Conservation (phyloP, 2,797 vertebrate genomes). For the Helicolenus hilgendorfi region DNA sequence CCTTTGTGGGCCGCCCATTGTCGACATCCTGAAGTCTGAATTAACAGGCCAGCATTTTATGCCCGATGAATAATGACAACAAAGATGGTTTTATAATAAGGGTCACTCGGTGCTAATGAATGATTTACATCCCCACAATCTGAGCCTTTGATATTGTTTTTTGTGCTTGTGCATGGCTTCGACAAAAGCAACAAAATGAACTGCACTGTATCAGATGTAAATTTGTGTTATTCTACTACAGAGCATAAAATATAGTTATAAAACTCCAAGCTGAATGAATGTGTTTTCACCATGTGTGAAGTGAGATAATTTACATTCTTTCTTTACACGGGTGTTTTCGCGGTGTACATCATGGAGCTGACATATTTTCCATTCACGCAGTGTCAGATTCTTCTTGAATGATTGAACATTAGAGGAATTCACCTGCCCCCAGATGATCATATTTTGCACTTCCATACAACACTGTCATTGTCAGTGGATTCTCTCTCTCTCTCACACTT, state of each 20-base stretch:
- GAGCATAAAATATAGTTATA: slow-evolving; percentile 5
- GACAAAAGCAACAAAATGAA: not conserved
- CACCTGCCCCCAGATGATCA: slow-evolving; percentile 74
- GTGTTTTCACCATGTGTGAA: slow-evolving; percentile 28
- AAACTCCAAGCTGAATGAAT: slow-evolving; percentile 17
- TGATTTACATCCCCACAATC: slow-evolving; percentile 67
- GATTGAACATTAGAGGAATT: slow-evolving; percentile 69
- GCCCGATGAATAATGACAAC: slow-evolving; percentile 84
- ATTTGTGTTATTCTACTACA: slow-evolving; percentile 12
- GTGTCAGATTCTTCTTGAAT: slow-evolving; percentile 61
- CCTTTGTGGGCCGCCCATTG: slow-evolving; percentile 77
- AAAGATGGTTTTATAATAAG: slow-evolving; percentile 85
- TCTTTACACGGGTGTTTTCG: slow-evolving; percentile 40
- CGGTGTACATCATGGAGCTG: slow-evolving; percentile 44
- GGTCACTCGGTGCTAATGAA: slow-evolving; percentile 79
- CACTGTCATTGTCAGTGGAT: slow-evolving; percentile 54
- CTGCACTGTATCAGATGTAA: not conserved
- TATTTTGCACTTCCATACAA: slow-evolving; percentile 71
- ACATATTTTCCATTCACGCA: slow-evolving; percentile 59
- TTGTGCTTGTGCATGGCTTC: slow-evolving; percentile 2
- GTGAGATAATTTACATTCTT: slow-evolving; percentile 53
- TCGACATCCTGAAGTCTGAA: slow-evolving; percentile 74
- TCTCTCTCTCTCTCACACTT: slow-evolving; percentile 34
- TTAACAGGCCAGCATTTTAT: slow-evolving; percentile 79
- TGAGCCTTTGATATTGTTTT: slow-evolving; percentile 44